These are phyloP conservation scores for Goniozus legneri DNA, from an alignment of 1,140 invertebrate species.

Conservation along the genomic window DNA sequence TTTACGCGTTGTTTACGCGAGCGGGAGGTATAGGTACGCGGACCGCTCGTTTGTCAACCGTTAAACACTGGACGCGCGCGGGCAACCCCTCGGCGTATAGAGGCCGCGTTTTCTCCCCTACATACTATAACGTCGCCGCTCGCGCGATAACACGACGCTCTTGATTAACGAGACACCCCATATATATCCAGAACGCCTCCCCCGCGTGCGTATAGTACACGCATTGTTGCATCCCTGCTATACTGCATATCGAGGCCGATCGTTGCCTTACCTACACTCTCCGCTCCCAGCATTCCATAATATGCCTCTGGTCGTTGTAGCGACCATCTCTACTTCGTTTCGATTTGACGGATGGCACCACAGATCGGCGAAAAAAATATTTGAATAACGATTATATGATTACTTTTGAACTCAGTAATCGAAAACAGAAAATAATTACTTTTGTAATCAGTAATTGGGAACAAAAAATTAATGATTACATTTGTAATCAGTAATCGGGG, in stretches of 20 bases:
- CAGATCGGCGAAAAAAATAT: too few relatives aligned
- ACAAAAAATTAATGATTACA: too few relatives aligned
- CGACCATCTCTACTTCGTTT: too few relatives aligned
- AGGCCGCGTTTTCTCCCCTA: slow-evolving; percentile 18
- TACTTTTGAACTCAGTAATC: too few relatives aligned
- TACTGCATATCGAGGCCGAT: slow-evolving; percentile 34
- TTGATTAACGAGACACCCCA: slow-evolving; percentile 28
- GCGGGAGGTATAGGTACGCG: slow-evolving; percentile 1
- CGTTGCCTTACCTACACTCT: too few relatives aligned
- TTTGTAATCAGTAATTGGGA: too few relatives aligned
- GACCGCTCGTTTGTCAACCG: slow-evolving; percentile 23
- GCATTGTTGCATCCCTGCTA: slow-evolving; percentile 27
- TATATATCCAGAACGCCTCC: slow-evolving; percentile 14
- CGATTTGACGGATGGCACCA: too few relatives aligned
- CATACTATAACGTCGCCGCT: slow-evolving; percentile 16
- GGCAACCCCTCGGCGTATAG: neutral
- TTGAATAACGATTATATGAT: too few relatives aligned
- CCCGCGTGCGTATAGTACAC: neutral
- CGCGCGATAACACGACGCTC: slow-evolving; percentile 24
- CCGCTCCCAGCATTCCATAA: too few relatives aligned
- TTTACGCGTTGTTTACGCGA: slow-evolving; percentile 19
- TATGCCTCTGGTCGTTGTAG: too few relatives aligned
- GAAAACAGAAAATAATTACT: too few relatives aligned
- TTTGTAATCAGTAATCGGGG: too few relatives aligned
- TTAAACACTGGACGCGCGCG: slow-evolving; percentile 19